A percentile compares a stretch with the other conserved stretches of the same genome.
These are phyloP conservation scores for Porites cylindrica DNA, from an alignment of 92 coral and sea anemone species.

Conservation along the genomic window DNA sequence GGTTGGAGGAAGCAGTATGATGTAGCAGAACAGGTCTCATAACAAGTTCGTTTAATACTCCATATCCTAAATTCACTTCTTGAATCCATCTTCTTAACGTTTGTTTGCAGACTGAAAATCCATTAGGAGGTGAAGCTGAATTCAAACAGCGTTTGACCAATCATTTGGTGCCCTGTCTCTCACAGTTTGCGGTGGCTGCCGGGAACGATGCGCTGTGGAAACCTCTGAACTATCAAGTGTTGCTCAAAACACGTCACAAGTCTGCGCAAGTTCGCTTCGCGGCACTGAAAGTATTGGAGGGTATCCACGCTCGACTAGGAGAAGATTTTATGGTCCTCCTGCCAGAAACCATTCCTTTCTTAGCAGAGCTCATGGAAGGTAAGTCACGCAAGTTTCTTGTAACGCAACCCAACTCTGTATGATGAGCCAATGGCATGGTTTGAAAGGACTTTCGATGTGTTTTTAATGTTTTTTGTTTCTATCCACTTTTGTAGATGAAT, in stretches of 20 bases:
- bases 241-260: constrained; percentile 92
- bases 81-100: no score
- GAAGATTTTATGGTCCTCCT: constrained; percentile 89
- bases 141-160: constrained; percentile 81
- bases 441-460: no score
- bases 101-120: constrained; percentile 81
- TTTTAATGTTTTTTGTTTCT: no score
- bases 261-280: constrained; percentile 98
- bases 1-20: not conserved
- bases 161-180: constrained; percentile 94
- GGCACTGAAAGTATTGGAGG: constrained; percentile 92
- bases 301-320: constrained; percentile 86
- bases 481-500: constrained; percentile 75
- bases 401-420: not conserved
- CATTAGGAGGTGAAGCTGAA: constrained; percentile 69
- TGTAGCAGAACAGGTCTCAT: not conserved
- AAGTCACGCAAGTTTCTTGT: constrained; percentile 5
- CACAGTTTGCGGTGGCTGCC: constrained; percentile 97
- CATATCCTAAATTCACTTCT: no score
- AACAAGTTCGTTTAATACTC: not conserved
- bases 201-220: constrained; percentile 97
- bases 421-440: no score
- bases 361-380: constrained; percentile 99
- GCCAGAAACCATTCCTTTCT: constrained; percentile 96
- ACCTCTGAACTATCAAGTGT: constrained; percentile 90